Base-by-base conservation (phyloP, 2,888 invertebrate genomes). In the Stenotaenia linearis region DNA sequence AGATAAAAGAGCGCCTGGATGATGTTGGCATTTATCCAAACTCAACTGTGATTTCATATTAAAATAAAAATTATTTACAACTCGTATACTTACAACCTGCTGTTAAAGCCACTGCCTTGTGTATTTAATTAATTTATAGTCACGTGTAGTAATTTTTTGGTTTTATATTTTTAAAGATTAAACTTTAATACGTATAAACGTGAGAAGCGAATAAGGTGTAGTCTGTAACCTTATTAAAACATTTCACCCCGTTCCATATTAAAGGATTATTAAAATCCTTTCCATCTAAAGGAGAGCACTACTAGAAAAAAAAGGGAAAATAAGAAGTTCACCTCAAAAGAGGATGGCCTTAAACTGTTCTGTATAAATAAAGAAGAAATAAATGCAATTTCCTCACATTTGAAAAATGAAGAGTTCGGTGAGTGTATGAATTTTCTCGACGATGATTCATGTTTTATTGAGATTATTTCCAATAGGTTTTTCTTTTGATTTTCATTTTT, bases 211-310 rank as follows among this genome's bases (percentile, higher is more conserved):
- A n/a, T n/a, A n/a, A n/a, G n/a, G n/a, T n/a, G n/a, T n/a, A n/a
- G n/a, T n/a, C 15, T 69, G 25, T 69, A 69, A 28, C 12, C 69
- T 28, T 25, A 69, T 69, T 69, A 69, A 18, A 56, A 69, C 69
- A 69, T 69, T 69, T 69, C 69, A 69, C 69, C 69, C 69, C n/a
- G 69, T 23, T 69, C 69, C 25, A 69, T 4, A 69, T 69, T 28
- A 28, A 4, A 5, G 50, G 50, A 50, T 50, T 9, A 61, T 32
- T 32, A 61, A 61, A 61, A 25, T 21, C 25, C 61, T 25, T 61
- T 23, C 25, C 28, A 28, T 69, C 69, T 28, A 28, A 28, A 28
- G 1, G 50, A 50, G 32, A 32, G 32, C 32, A 45, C 7, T 7
- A 4, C 6, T 3, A 45, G 3, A 9, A 9, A 45, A 45, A n/a